These are phyloP conservation scores for Falco concolor DNA, from an alignment of 2,797 vertebrate genomes.

Conservation along the genomic window DNA sequence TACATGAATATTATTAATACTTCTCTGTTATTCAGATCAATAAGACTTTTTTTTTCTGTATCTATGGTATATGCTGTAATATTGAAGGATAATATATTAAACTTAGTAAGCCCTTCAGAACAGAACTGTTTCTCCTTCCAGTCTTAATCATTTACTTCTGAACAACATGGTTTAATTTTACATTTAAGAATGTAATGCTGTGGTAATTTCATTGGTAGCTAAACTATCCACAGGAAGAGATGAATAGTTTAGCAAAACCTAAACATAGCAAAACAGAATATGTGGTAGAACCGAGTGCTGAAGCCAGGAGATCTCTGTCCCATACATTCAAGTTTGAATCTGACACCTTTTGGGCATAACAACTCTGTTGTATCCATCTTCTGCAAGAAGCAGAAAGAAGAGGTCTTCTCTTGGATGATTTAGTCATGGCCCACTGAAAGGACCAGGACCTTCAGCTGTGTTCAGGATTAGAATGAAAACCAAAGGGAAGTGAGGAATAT, in stretches of 20 bases:
- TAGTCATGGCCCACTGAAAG: neutral
- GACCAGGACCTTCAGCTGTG: constrained; percentile 29
- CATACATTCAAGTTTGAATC: neutral
- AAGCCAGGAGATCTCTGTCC: neutral
- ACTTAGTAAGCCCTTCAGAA: neutral
- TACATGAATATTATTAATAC: neutral
- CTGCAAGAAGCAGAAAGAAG: neutral
- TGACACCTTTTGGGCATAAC: neutral
- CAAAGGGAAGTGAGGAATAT: constrained; percentile 36
- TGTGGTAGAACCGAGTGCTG: neutral
- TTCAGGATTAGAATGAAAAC: constrained; percentile 35
- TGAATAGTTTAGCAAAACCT: neutral
- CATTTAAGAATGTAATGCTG: neutral
- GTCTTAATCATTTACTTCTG: neutral
- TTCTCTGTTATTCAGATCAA: neutral
- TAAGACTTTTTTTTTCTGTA: neutral
- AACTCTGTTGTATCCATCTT: neutral
- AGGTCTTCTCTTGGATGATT: neutral
- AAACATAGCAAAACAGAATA: neutral
- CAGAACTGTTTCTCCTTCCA: neutral
- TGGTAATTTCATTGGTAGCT: neutral
- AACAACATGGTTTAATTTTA: neutral
- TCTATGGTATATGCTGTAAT: neutral
- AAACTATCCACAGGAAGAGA: neutral
- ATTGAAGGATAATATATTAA: neutral